A percentile compares a stretch with the other conserved stretches of the same genome.
phyloP scores from a whole-genome alignment of 2,888 invertebrate genomes.

The Colostygia pectinataria region DNA sequence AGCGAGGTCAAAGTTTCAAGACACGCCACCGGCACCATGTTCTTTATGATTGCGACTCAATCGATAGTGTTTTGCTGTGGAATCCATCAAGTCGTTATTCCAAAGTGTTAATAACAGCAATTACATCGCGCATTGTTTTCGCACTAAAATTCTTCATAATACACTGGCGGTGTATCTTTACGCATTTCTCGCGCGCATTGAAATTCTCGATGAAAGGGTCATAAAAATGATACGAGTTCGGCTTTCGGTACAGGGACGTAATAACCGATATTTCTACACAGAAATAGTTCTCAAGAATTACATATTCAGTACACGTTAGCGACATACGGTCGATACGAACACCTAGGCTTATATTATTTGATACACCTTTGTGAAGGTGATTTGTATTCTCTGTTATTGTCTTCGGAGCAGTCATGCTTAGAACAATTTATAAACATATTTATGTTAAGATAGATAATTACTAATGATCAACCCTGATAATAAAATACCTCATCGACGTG shows the following conservation, averaged over 20 bases:
- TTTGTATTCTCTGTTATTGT: conserved; percentile 10
- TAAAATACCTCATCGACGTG: too few relatives aligned
- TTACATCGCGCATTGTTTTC: conserved; percentile 2
- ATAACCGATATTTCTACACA: conserved; percentile 34
- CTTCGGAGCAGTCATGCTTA: neutral
- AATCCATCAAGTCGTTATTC: neutral
- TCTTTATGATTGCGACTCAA: too few relatives aligned
- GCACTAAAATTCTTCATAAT: conserved; percentile 8
- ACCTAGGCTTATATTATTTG: conserved; percentile 22
- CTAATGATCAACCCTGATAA: too few relatives aligned
- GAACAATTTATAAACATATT: too few relatives aligned
- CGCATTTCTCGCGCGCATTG: conserved; percentile 17
- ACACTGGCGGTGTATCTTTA: conserved; percentile 1
- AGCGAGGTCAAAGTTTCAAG: too few relatives aligned
- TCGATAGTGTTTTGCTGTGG: too few relatives aligned
- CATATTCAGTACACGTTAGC: conserved; percentile 32
- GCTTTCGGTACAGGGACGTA: conserved; percentile 28
- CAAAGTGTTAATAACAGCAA: neutral
- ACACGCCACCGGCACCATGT: too few relatives aligned
- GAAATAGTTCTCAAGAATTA: conserved; percentile 36
- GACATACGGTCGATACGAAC: conserved; percentile 30
- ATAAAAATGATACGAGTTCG: conserved; percentile 37
- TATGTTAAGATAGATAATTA: too few relatives aligned
- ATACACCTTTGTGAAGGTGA: conserved; percentile 14
- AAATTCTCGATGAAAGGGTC: conserved; percentile 31